phyloP scores from a whole-genome alignment of 2,113 vertebrate species.

The Hiodon alosoides region DNA sequence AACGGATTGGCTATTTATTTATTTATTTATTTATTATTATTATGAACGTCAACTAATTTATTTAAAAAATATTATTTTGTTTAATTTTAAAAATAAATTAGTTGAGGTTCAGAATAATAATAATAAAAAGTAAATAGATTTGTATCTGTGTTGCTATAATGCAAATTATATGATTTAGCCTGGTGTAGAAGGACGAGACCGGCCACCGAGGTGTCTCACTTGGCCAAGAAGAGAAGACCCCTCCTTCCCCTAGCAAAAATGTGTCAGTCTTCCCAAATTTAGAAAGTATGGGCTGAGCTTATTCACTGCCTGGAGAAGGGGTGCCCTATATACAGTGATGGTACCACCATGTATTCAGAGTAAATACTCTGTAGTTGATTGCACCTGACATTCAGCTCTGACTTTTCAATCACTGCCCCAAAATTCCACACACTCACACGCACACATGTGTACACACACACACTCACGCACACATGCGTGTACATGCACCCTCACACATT shows the following conservation, averaged over 20 bases:
- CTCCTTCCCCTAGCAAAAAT: neutral
- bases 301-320: neutral
- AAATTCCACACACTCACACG: neutral
- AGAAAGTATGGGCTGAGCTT: neutral
- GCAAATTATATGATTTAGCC: neutral
- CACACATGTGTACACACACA: too few species aligned
- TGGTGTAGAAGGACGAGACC: neutral
- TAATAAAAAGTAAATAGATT: too few species aligned
- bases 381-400: neutral
- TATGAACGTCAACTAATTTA: too few species aligned
- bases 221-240: neutral
- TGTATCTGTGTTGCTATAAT: too few species aligned
- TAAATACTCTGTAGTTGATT: neutral
- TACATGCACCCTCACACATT: too few species aligned
- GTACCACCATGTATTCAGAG: neutral
- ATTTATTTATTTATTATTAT: neutral
- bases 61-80: too few species aligned
- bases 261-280: slow-evolving; percentile 5
- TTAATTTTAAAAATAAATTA: too few species aligned
- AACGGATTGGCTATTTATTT: neutral
- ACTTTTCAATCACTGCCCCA: neutral
- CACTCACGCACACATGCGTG: too few species aligned
- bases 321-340: slow-evolving; percentile 7
- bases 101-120: too few species aligned
- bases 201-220: neutral